Percentiles rank a stretch among this genome's conserved stretches.
These are phyloP conservation scores for Coecobrya sp. DNA, from an alignment of 2,888 invertebrate genomes.

Conservation along the genomic window DNA sequence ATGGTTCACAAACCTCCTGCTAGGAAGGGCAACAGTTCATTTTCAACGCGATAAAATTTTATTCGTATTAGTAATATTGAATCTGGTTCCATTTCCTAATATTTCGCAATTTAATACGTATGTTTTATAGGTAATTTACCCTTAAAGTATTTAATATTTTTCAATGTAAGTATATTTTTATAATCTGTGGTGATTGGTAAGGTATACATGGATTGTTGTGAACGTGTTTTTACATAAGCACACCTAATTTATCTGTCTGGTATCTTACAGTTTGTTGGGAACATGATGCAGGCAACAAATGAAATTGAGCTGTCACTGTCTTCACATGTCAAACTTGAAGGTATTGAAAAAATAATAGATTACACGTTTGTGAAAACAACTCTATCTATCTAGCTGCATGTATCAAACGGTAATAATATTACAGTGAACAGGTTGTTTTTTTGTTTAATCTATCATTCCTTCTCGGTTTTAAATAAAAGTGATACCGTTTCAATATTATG, in stretches of 20 bases:
- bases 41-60: neutral
- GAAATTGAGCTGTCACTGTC: conserved; percentile 63
- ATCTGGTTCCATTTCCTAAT: no score
- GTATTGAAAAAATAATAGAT: conserved; percentile 9
- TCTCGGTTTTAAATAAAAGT: no score
- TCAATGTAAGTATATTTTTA: no score
- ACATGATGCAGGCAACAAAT: neutral
- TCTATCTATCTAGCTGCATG: neutral
- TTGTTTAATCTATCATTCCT: conserved; percentile 6
- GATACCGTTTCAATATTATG: no score
- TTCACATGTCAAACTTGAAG: conserved; percentile 49
- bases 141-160: no score
- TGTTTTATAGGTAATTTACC: neutral
- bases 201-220: no score
- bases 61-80: neutral
- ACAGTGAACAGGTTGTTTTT: neutral
- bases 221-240: no score
- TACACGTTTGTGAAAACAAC: neutral
- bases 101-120: neutral
- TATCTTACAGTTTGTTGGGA: neutral
- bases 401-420: neutral
- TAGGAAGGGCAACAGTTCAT: conserved; percentile 68
- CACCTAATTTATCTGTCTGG: neutral
- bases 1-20: conserved; percentile 62
- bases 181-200: no score